phyloP scores from a whole-genome alignment of 2,888 invertebrate genomes.

The Cryptus armator region DNA sequence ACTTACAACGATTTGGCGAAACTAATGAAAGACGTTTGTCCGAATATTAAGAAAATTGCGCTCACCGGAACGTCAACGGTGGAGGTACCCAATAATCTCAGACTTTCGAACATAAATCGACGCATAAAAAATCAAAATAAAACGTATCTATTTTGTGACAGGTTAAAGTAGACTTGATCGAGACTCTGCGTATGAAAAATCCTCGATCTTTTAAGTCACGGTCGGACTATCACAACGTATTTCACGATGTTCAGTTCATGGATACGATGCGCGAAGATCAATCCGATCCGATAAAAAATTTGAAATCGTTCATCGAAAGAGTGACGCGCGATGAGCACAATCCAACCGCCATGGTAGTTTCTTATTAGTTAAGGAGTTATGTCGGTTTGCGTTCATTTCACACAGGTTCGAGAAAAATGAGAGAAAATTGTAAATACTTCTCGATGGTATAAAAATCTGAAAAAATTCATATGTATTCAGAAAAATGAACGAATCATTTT shows the following conservation, averaged over 20 bases:
- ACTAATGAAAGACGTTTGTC: conserved; percentile 2
- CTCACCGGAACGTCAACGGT: conserved; percentile 41
- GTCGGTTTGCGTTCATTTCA: too few species aligned
- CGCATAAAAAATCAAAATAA: neutral
- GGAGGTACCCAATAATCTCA: conserved; percentile 29
- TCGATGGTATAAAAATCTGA: too few species aligned
- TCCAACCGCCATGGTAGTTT: neutral
- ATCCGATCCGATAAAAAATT: conserved; percentile 28
- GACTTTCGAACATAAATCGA: neutral
- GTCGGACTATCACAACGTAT: neutral
- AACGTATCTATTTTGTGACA: conserved; percentile 5
- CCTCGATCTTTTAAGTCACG: neutral
- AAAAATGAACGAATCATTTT: too few species aligned
- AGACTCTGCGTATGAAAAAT: conserved; percentile 35
- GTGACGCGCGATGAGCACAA: neutral
- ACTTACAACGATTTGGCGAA: conserved; percentile 35
- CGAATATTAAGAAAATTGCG: conserved; percentile 52
- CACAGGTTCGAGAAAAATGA: too few species aligned
- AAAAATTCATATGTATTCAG: too few species aligned
- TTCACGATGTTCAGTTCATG: conserved; percentile 51
- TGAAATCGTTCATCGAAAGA: conserved; percentile 33
- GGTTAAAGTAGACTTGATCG: conserved; percentile 41
- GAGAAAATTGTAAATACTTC: neutral
- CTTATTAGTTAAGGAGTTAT: too few species aligned
- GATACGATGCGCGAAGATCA: neutral